Conservation (phyloP, 1,140 invertebrate species). For the Eufriesea mexicana region DNA sequence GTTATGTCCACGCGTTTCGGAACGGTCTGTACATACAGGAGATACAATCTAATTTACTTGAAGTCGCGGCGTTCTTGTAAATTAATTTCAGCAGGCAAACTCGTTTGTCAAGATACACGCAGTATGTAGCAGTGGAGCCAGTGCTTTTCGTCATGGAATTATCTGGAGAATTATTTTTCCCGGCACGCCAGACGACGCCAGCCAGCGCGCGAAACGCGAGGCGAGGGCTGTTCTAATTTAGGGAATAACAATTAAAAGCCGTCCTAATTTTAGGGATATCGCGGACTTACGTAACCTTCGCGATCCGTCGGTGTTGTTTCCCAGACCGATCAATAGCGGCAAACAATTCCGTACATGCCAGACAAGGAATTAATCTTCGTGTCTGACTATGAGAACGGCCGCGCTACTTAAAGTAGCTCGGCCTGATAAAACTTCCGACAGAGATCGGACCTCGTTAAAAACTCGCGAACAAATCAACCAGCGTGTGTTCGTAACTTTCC, state of each 20-base stretch:
- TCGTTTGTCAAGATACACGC: no score
- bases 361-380: conserved; percentile 28
- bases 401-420: background rate
- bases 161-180: background rate
- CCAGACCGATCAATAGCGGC: conserved; percentile 35
- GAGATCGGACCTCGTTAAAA: background rate
- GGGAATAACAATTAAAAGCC: conserved; percentile 20
- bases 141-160: no score
- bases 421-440: background rate
- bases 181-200: no score
- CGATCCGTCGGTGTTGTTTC: conserved; percentile 14
- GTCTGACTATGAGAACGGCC: background rate
- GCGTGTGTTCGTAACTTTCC: no score
- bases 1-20: no score
- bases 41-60: background rate
- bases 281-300: conserved; percentile 21
- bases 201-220: no score
- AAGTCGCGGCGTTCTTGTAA: background rate
- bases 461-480: background rate
- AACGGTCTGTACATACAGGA: no score
- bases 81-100: background rate
- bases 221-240: background rate
- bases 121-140: no score
- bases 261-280: conserved; percentile 34
- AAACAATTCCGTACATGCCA: conserved; percentile 34